Base-by-base conservation (phyloP, 2,113 vertebrate genomes). In the Microcebus tavaratra region DNA sequence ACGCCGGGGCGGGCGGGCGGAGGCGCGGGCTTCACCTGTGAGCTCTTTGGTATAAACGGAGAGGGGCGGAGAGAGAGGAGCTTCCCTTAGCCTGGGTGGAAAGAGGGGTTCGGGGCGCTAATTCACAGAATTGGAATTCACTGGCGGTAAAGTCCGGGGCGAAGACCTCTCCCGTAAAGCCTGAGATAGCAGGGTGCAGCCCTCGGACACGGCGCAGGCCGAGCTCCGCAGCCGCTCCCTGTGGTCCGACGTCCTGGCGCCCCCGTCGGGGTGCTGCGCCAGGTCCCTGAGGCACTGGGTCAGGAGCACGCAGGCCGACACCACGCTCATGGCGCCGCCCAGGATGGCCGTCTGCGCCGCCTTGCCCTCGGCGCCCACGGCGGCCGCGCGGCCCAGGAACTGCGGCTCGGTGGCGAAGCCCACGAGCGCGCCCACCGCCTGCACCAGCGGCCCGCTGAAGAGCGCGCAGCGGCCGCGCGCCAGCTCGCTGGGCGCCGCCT, bases 61-160 rank as follows among this genome's bases (percentile, higher is more conserved):
- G 73, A 55, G 95, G 98, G 98, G 96, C 81, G 94, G 96, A 97
- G 97, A 93, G 68, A 97, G 95, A 95, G 45, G 8, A 97, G 98
- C 98, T 98, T 98, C 96, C 95, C 97, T 98, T 96, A 97, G 97
- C 93, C 98, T 97, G 94, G 85, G 86, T 36, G 91, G 73, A 57
- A 39, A 45, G 79, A 59, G 7, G 90, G 75, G 79, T 7, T 6
- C 3, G 61, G 48, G 97, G 97, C 93, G 98, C 99, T 99, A 99
- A 99, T 99, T 99, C 99, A 99, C 99, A 99, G 99, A 99, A 99
- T 99, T 99, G 98, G 99, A 99, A 99, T 99, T 99, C 98, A 99
- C 99, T 98, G 99, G 99, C 98, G 99, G 99, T 98, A 99, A 99
- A 98, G 99, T 99, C 99, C 99, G 98, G 88, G 99, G 99, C 86